Base-by-base conservation (phyloP, 2,888 invertebrate genomes). In the Salticus scenicus region DNA sequence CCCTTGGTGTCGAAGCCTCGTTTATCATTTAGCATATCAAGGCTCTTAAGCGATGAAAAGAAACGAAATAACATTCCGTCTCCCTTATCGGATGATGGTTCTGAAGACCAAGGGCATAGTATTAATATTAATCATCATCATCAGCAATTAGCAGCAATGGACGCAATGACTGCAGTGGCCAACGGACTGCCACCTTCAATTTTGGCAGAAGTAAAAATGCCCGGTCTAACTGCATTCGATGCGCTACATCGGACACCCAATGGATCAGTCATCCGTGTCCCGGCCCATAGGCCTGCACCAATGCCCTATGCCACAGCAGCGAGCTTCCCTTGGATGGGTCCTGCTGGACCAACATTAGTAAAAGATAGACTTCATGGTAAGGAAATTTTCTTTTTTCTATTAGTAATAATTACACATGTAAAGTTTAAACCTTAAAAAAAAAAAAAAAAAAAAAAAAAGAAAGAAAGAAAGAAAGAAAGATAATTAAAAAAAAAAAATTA, bases 321-420 rank as follows among this genome's bases (percentile, higher is more conserved):
- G 14, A 75, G 72, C n/a, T 88, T 88, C 67, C 85, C 88, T 7
- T 88, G 88, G 88, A 87, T 88, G 87, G 86, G 82, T 12, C 88
- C 85, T 8, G 82, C 86, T 1, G 79, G 86, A 14, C 76, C 82
- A 12, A 74, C 88, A 27, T 95, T 95, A 90, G 95, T 95, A 89
- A 96, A 96, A 92, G 95, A 96, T 91, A 93, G 96, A 92, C 92
- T 96, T 89, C 95, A 95, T 92, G 95, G 96, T 96, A 92, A 94
- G 94, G 88, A 17, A 31, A 1, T 8, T 42, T n/a, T n/a, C n/a
- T n/a, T n/a, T n/a, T n/a, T n/a, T n/a, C n/a, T n/a, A n/a, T n/a
- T 37, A 37, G 5, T 10, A 57, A 10, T 20, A 17, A 10, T 42
- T 72, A 1, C 70, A 28, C 31, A 30, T 28, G 10, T 20, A 33